Evolutionary conservation across 2,797 vertebrate species (phyloP), one percentile per base, ranked within the genome.

Genomic region (Megaceryle alcyon): DNA sequence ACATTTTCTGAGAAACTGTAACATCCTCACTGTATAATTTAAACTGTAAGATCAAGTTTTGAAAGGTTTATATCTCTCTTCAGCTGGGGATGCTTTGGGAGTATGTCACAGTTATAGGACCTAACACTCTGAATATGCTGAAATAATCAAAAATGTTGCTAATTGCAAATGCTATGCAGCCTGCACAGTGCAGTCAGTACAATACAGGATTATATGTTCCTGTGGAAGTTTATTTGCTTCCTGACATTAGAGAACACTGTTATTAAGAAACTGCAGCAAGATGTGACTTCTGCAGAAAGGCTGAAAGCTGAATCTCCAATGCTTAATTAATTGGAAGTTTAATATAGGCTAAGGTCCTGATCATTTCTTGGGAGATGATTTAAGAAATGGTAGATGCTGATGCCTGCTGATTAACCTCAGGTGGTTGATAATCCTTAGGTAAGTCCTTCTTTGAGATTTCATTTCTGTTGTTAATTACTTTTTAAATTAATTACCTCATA

Each of bases 311-410:
- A 60, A 79, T 90, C 77, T 72, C n/a, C 14, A 26, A 41, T 79
- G 31, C 72, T 91, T 91, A 92, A 80, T 94, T 91, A 91, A 88
- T 81, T 61, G 61, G 37, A 73, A 49, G 48, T 91, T 83, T 90
- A 92, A 70, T 91, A 46, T 41, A 73, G 7, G 35, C 21, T 82
- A 82, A 28, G 33, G 43, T 75, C 46, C 63, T 85, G 23, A 68
- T 76, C 3, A 10, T 53, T 89, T 94, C 57, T 79, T 63, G 22
- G 39, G 26, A 80, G 65, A 64, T 86, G 23, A 57, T 80, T 83
- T 90, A 83, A 93, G 69, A 73, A 78, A 51, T 17, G 10, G 21
- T 83, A 65, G 41, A 26, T 69, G 37, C 33, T 75, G 48, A 46
- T 78, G 25, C 20, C n/a, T 90, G 61, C 46, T 87, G 83, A 93